Conservation (phyloP, 1,140 invertebrate species). For the Trichonephila inaurata region DNA sequence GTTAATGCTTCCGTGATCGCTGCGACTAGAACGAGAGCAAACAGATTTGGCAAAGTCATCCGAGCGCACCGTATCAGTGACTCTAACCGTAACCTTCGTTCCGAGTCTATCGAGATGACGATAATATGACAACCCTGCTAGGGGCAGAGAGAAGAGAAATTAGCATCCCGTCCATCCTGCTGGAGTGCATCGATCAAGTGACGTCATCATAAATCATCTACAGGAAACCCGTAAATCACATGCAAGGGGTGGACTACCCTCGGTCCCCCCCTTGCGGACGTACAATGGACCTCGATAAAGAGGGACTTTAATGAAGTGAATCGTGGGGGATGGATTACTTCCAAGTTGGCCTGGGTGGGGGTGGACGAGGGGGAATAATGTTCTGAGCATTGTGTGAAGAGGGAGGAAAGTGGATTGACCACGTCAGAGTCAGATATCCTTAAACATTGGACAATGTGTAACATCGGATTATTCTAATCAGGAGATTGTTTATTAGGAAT, state of each 20-base stretch:
- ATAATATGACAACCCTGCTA: slow-evolving; percentile 17
- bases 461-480: no score
- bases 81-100: slow-evolving; percentile 18
- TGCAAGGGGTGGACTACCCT: slow-evolving; percentile 7
- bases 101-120: slow-evolving; percentile 22
- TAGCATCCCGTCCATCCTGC: slow-evolving; percentile 19
- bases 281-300: slow-evolving; percentile 48
- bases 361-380: background rate
- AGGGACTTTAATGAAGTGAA: slow-evolving; percentile 67
- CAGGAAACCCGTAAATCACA: slow-evolving; percentile 60
- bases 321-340: slow-evolving; percentile 25
- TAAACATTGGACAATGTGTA: no score
- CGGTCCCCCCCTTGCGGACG: background rate
- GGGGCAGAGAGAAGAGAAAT: slow-evolving; percentile 5
- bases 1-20: background rate
- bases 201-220: slow-evolving; percentile 55
- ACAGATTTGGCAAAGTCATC: slow-evolving; percentile 15
- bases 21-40: slow-evolving; percentile 26
- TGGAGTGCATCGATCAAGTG: slow-evolving; percentile 50
- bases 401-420: background rate
- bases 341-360: background rate
- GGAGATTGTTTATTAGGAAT: no score
- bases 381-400: background rate
- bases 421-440: background rate
- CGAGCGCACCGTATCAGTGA: slow-evolving; percentile 13